Evolutionary conservation across 2,888 invertebrate species (phyloP).

Genomic region (Mesorhabditis sp.): DNA sequence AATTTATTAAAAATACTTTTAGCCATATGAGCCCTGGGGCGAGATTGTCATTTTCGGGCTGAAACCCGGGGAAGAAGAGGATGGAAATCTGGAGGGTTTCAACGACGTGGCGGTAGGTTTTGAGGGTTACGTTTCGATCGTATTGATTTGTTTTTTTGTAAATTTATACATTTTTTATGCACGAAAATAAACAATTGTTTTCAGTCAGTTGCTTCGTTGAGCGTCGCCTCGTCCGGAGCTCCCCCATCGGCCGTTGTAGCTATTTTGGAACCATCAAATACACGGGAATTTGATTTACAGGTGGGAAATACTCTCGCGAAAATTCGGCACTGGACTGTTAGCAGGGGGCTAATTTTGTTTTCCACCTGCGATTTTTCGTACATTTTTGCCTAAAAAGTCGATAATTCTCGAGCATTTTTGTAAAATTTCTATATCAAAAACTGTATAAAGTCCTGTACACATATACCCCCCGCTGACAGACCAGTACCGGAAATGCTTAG

Average conservation of each 20-base stretch:
- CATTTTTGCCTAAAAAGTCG: too few species aligned
- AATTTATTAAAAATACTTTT: neutral
- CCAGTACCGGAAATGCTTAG: too few species aligned
- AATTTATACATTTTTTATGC: neutral
- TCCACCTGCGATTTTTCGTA: too few species aligned
- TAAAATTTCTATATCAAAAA: too few species aligned
- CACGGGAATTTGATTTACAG: neutral
- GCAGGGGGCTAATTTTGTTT: too few species aligned
- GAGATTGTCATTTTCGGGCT: conserved; percentile 34
- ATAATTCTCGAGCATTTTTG: too few species aligned
- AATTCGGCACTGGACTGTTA: too few species aligned
- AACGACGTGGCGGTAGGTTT: neutral
- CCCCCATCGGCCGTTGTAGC: neutral
- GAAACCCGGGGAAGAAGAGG: conserved; percentile 3
- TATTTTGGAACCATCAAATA: neutral
- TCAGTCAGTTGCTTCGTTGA: conserved; percentile 6
- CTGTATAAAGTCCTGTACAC: too few species aligned
- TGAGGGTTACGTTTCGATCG: neutral
- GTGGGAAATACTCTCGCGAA: too few species aligned
- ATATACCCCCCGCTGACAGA: too few species aligned
- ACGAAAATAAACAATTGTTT: neutral
- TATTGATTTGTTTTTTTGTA: neutral
- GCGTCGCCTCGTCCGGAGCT: neutral
- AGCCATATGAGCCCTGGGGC: conserved; percentile 21
- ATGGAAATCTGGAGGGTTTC: neutral